A percentile compares a stretch with the other conserved stretches of the same genome.
These are phyloP conservation scores for Lepidocolaptes lacrymiger DNA, from an alignment of 2,797 vertebrate genomes.

Conservation along the genomic window DNA sequence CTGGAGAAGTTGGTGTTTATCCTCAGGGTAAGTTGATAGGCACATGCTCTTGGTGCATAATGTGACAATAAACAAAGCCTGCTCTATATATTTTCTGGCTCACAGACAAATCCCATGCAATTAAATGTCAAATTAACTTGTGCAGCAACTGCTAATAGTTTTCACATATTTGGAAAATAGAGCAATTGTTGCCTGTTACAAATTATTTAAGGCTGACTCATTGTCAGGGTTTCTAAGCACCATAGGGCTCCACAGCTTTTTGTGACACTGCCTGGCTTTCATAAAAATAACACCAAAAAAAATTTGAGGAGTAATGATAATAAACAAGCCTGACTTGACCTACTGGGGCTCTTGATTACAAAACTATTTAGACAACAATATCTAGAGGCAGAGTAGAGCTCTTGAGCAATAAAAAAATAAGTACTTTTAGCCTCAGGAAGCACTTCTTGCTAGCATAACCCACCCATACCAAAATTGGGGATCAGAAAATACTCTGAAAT, in stretches of 20 bases:
- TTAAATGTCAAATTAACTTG: constrained; percentile 8
- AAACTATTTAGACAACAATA: not conserved
- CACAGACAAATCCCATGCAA: not conserved
- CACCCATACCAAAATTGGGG: not conserved
- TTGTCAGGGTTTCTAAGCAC: constrained; percentile 30
- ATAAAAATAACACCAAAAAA: constrained; percentile 1
- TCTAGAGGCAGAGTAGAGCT: not conserved
- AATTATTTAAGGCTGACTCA: constrained; percentile 41
- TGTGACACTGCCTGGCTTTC: not conserved
- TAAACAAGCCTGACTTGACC: constrained; percentile 24
- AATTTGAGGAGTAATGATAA: not conserved
- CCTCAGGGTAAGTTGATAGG: not conserved
- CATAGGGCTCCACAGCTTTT: not conserved
- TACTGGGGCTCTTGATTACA: not conserved
- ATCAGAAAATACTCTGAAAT: not conserved
- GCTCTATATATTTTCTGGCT: constrained; percentile 10
- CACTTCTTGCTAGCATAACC: not conserved
- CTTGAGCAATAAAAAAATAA: not conserved
- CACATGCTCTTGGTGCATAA: not conserved
- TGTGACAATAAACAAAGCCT: not conserved
- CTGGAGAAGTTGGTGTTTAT: not conserved
- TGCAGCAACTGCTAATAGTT: constrained; percentile 42
- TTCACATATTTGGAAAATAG: constrained; percentile 28
- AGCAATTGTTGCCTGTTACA: not conserved
- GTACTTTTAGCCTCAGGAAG: not conserved